phyloP scores from a whole-genome alignment of 1,140 invertebrate genomes.

The Brachystomella parvula region DNA sequence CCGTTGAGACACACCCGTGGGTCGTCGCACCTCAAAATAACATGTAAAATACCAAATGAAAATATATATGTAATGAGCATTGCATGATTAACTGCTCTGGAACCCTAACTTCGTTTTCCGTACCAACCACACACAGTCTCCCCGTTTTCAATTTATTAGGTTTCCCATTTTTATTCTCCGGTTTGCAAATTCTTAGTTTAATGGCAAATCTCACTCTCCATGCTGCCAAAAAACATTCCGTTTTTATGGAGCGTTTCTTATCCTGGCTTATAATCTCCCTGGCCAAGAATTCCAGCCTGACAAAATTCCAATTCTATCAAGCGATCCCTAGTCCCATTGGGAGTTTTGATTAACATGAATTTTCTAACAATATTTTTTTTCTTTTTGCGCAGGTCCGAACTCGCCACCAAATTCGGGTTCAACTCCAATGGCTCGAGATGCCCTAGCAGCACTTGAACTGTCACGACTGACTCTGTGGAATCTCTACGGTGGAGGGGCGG shows the following conservation, averaged over 20 bases:
- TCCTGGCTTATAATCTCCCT: too few species aligned
- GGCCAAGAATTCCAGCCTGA: too few species aligned
- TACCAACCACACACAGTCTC: neutral
- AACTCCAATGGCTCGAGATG: constrained; percentile 45
- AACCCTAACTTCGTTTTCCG: neutral
- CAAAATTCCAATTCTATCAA: too few species aligned
- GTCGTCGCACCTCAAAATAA: neutral
- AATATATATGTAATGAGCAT: neutral
- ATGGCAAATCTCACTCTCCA: neutral
- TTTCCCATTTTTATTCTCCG: neutral
- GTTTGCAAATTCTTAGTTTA: neutral
- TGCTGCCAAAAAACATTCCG: too few species aligned
- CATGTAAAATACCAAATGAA: neutral
- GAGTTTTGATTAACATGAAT: too few species aligned
- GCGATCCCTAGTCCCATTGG: too few species aligned
- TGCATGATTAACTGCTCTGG: neutral
- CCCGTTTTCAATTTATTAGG: neutral
- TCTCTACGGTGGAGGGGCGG: constrained; percentile 58
- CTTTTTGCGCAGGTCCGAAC: constrained; percentile 43
- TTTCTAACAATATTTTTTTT: too few species aligned
- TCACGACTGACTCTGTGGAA: constrained; percentile 70
- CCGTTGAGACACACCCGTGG: too few species aligned
- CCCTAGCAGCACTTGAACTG: constrained; percentile 61
- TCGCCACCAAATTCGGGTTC: constrained; percentile 52
- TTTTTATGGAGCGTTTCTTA: too few species aligned